phyloP scores from a whole-genome alignment of 2,797 vertebrate genomes.

The Darevskia nairensis region DNA sequence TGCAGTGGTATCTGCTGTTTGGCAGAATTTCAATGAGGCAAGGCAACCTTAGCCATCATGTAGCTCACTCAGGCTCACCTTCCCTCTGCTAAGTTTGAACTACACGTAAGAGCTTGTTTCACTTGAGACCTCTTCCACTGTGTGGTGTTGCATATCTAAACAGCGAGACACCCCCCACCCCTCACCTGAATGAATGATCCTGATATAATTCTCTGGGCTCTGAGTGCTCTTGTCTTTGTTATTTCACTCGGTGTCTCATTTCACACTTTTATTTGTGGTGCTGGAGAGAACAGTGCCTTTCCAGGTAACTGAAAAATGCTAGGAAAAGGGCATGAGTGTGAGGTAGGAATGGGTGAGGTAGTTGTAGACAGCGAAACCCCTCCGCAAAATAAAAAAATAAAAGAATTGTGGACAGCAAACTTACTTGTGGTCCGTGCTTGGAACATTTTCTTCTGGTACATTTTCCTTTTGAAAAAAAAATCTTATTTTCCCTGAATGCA shows the following conservation, averaged over 20 bases:
- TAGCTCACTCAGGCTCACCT: no score
- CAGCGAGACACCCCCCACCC: neutral
- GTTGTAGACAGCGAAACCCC: neutral
- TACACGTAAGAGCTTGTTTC: no score
- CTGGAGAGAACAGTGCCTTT: neutral
- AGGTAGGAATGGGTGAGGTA: no score
- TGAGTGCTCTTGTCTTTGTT: neutral
- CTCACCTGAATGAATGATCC: neutral
- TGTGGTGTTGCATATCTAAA: neutral
- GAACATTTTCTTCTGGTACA: neutral
- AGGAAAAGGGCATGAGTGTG: no score
- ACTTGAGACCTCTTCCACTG: neutral
- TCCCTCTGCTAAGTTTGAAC: no score
- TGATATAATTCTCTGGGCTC: neutral
- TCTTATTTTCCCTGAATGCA: neutral
- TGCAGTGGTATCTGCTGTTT: no score
- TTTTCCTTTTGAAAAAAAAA: neutral
- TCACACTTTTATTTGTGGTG: neutral
- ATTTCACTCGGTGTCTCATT: neutral
- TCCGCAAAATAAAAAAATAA: no score
- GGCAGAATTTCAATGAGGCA: no score
- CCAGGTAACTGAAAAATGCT: no score
- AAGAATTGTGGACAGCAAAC: neutral
- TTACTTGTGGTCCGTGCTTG: neutral
- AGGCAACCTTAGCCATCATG: no score